A percentile compares a stretch with the other conserved stretches of the same genome.
These are phyloP conservation scores for Paragorgia papillata DNA, from an alignment of 92 coral and sea anemone genomes.

Conservation along the genomic window DNA sequence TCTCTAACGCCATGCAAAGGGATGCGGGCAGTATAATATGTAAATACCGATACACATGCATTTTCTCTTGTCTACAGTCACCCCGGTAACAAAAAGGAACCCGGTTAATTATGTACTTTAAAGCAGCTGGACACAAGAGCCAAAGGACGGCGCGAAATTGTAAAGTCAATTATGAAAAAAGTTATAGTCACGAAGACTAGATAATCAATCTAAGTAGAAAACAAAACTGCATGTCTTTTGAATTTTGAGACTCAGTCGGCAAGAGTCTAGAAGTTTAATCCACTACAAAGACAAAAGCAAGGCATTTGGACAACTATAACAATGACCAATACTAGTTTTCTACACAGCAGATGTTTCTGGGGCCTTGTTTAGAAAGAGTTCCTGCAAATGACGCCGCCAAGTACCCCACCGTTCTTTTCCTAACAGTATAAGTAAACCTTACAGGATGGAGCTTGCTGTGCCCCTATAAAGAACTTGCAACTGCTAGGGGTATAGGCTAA, in stretches of 20 bases:
- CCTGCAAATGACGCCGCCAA: background rate
- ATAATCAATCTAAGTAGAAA: too few species aligned
- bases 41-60: slow-evolving; percentile 29
- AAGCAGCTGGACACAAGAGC: background rate
- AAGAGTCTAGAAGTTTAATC: too few species aligned
- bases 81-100: background rate
- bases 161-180: background rate
- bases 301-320: too few species aligned
- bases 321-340: too few species aligned
- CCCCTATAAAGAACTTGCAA: background rate
- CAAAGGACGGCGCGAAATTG: background rate
- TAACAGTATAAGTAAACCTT: background rate
- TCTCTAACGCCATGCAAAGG: background rate
- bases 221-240: too few species aligned
- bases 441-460: slow-evolving; percentile 7
- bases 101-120: background rate
- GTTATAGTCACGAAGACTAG: too few species aligned
- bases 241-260: too few species aligned
- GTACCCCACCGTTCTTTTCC: background rate
- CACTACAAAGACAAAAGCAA: too few species aligned
- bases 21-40: background rate
- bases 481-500: background rate
- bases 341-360: background rate
- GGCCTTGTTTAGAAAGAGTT: background rate
- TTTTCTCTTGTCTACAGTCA: background rate